phyloP scores from a whole-genome alignment of 2,113 vertebrate species.

The Oenanthe melanoleuca region DNA sequence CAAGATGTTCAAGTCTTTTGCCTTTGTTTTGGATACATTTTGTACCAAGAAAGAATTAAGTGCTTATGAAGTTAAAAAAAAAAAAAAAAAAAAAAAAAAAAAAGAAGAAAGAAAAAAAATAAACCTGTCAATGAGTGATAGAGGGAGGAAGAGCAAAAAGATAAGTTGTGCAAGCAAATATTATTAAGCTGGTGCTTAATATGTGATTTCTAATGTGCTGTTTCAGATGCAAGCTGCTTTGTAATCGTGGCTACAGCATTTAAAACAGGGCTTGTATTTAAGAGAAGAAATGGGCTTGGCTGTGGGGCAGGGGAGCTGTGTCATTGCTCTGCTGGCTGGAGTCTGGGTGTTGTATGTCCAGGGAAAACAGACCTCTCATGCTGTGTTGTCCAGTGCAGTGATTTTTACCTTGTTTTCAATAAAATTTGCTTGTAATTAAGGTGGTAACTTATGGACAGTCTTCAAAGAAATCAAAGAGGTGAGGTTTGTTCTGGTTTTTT shows the following conservation, averaged over 20 bases:
- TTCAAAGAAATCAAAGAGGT: neutral
- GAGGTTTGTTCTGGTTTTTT: neutral
- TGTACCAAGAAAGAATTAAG: constrained; percentile 54
- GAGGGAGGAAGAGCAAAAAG: neutral
- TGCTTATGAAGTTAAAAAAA: constrained; percentile 19
- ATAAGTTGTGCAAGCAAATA: constrained; percentile 11
- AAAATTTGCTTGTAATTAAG: constrained; percentile 41
- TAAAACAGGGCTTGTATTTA: constrained; percentile 37
- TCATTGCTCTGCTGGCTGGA: constrained; percentile 64
- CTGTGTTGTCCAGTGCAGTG: constrained; percentile 45
- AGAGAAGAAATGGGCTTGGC: neutral
- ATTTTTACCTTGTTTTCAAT: constrained; percentile 64
- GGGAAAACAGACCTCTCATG: neutral
- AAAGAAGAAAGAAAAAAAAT: fast-evolving
- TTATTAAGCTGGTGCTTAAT: constrained; percentile 77
- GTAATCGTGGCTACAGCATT: constrained; percentile 23
- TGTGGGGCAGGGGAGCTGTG: constrained; percentile 32
- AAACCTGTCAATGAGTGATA: neutral
- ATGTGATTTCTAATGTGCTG: constrained; percentile 57
- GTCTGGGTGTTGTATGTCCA: neutral
- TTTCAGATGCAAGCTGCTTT: constrained; percentile 36
- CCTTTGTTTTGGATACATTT: constrained; percentile 65
- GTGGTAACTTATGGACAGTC: neutral
- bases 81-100: too few species aligned
- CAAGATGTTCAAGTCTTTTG: constrained; percentile 55